These are phyloP conservation scores for Zaprionus taronus DNA, from an alignment of 1,140 invertebrate species.

Conservation along the genomic window DNA sequence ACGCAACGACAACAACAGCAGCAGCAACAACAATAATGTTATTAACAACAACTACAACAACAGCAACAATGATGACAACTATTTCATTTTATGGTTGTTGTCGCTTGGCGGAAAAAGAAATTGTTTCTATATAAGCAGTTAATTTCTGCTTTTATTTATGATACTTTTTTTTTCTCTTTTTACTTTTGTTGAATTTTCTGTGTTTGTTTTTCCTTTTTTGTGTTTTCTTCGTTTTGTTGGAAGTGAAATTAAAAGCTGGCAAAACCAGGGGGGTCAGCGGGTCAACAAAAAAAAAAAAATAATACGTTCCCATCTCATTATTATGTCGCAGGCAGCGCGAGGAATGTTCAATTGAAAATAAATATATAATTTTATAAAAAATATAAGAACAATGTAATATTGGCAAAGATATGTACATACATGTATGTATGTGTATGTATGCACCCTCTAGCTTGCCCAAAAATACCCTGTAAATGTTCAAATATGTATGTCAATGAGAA, in stretches of 20 bases:
- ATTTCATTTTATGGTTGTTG: conserved; percentile 34
- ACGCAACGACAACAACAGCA: conserved; percentile 15
- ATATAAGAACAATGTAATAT: not conserved
- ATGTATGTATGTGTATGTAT: too few species aligned
- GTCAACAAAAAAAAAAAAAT: not conserved
- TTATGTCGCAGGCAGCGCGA: too few species aligned
- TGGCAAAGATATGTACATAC: too few species aligned
- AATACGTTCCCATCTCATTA: not conserved
- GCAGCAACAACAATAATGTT: conserved; percentile 6
- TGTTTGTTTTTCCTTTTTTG: not conserved
- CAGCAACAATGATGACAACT: conserved; percentile 29
- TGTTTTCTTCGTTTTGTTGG: conserved; percentile 41
- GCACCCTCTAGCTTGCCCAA: too few species aligned
- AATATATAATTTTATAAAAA: not conserved
- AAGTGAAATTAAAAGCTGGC: conserved; percentile 62
- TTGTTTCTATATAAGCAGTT: conserved; percentile 56
- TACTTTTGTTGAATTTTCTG: conserved; percentile 9
- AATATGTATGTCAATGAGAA: too few species aligned
- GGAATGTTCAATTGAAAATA: too few species aligned
- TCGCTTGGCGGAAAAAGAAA: conserved; percentile 38
- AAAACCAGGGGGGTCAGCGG: conserved; percentile 5
- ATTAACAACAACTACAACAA: not conserved
- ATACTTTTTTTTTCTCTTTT: conserved; percentile 13
- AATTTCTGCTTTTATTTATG: conserved; percentile 55
- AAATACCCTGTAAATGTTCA: too few species aligned